Percentiles rank a stretch among this genome's conserved stretches.
Evolutionary conservation across 2,888 invertebrate genomes (phyloP).

Genomic region (Torymus texanus): DNA sequence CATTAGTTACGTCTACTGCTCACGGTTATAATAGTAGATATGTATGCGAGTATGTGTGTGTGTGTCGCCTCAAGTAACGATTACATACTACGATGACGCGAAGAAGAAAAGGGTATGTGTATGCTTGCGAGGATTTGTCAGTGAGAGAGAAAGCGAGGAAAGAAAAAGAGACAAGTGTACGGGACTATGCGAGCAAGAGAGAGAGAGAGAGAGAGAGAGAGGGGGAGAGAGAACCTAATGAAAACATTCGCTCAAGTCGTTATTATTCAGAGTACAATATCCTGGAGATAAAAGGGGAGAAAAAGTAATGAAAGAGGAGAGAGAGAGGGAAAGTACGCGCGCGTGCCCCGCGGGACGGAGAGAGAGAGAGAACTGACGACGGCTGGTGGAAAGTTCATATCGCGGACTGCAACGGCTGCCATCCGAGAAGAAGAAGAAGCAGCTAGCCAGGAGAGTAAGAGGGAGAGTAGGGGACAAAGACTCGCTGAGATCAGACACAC

Average conservation of each 20-base stretch:
- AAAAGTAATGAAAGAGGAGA: conserved; percentile 47
- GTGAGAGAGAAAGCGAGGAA: neutral
- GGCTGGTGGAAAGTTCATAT: no score
- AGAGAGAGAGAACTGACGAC: conserved; percentile 9
- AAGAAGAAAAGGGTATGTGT: no score
- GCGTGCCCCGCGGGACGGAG: neutral
- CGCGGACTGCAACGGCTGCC: no score
- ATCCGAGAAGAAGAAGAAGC: no score
- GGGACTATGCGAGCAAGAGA: neutral
- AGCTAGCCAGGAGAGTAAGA: conserved; percentile 14
- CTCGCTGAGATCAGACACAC: no score
- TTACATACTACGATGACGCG: no score
- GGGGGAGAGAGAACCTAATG: conserved; percentile 21
- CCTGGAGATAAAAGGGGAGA: conserved; percentile 37
- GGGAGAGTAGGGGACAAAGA: conserved; percentile 7
- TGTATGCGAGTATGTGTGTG: no score
- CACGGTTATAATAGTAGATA: no score
- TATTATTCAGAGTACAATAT: conserved; percentile 49
- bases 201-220: neutral
- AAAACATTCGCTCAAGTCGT: conserved; percentile 50
- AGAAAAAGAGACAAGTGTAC: neutral
- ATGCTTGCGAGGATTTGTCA: no score
- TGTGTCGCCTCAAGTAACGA: no score
- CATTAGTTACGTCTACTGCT: no score
- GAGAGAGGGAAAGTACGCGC: conserved; percentile 15